Evolutionary conservation across 2,113 vertebrate species (phyloP).

Genomic region (Heliornis fulica): DNA sequence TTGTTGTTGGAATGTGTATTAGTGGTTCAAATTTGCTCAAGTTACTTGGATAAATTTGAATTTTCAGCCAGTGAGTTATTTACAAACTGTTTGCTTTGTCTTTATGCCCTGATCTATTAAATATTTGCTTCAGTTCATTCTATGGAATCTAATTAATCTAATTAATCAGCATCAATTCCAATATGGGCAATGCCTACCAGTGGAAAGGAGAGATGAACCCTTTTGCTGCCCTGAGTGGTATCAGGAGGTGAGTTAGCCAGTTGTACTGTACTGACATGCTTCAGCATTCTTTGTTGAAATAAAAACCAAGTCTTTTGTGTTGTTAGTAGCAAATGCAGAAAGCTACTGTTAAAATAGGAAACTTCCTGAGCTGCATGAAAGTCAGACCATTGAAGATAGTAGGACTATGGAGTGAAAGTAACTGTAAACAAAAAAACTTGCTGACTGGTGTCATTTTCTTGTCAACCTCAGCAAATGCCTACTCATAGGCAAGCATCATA

Average conservation of each 20-base stretch:
- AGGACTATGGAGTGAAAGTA: neutral
- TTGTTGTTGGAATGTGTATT: neutral
- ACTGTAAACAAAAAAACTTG: neutral
- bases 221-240: neutral
- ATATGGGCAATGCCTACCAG: neutral
- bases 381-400: neutral
- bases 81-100: neutral
- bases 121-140: neutral
- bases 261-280: neutral
- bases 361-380: neutral
- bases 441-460: neutral
- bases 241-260: neutral
- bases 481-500: neutral
- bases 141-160: neutral
- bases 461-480: neutral
- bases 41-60: neutral
- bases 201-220: neutral
- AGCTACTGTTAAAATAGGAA: neutral
- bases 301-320: neutral
- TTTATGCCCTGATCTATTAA: neutral
- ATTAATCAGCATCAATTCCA: neutral
- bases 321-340: neutral
- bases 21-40: neutral
- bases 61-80: neutral
- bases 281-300: neutral